Evolutionary conservation across 2,113 vertebrate species (phyloP), one percentile per base, ranked within the genome.

Genomic region (Coryphaenoides rupestris): DNA sequence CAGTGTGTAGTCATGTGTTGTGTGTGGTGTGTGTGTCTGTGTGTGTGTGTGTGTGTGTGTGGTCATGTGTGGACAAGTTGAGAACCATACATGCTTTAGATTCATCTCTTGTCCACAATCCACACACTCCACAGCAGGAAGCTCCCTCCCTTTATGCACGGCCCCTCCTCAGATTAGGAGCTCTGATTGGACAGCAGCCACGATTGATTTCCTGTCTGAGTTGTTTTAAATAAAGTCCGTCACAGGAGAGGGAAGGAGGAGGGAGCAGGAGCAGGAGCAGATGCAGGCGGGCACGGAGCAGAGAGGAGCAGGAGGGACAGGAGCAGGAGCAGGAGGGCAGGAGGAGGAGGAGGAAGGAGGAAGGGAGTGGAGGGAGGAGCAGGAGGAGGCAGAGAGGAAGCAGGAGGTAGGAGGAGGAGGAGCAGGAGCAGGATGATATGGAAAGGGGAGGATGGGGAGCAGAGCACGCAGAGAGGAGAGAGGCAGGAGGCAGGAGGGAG

Each of bases 21-120:
- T n/a, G n/a, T n/a, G n/a, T n/a, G n/a, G n/a, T n/a, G 60, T 72
- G 49, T 65, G 65, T 46, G 23, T 58, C 68, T 73, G 62, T 64
- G 53, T 66, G n/a, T n/a, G n/a, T n/a, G n/a, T n/a, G n/a, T n/a
- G n/a, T 73, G 66, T 73, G 28, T 65, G 40, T 66, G 57, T 58
- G 19, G 40, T 66, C 49, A 61, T 63, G 28, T 68, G 59, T 52
- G 62, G 66, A 28, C 52, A 65, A 56, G 65, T 70, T 79, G 77
- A 75, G 75, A 68, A 69, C n/a, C 55, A 12, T 16, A 5, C 58
- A 24, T 45, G 14, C 57, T 1, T n/a, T 57, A 13, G 40, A 45
- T 26, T 14, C 22, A 21, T 6, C 23, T 15, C 56, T 16, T 14
- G 7, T 40, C 33, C 59, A 33, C 12, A 15, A 9, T 15, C 19